phyloP scores from a whole-genome alignment of 2,888 invertebrate genomes.

The Nemotelus nigrinus region DNA sequence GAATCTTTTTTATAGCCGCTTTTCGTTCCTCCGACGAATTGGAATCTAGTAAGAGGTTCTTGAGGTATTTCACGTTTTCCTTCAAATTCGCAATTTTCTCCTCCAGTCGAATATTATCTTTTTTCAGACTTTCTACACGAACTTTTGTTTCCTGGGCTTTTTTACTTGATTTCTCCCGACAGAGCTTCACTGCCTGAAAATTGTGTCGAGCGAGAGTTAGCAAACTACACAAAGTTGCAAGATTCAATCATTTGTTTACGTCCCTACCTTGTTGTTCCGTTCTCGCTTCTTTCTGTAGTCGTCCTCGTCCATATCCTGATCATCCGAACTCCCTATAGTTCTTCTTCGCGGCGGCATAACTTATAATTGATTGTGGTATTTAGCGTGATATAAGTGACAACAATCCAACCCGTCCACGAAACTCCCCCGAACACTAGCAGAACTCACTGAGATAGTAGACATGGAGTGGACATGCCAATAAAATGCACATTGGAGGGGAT shows the following conservation, averaged over 20 bases:
- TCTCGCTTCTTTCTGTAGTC: slow-evolving; percentile 61
- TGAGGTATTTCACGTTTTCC: slow-evolving; percentile 56
- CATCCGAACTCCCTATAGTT: slow-evolving; percentile 58
- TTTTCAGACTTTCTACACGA: slow-evolving; percentile 58
- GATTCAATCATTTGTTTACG: background rate
- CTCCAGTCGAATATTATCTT: slow-evolving; percentile 57
- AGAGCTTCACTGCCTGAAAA: slow-evolving; percentile 61
- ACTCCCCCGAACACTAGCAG: too few species aligned
- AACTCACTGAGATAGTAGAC: too few species aligned
- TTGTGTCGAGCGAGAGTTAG: too few species aligned
- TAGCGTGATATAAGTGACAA: too few species aligned
- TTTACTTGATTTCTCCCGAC: slow-evolving; percentile 61
- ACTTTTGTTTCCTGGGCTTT: slow-evolving; percentile 60
- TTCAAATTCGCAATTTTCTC: slow-evolving; percentile 58
- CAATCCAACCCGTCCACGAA: too few species aligned
- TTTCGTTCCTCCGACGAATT: slow-evolving; percentile 56
- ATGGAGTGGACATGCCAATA: too few species aligned
- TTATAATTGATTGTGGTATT: too few species aligned
- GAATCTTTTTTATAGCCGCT: slow-evolving; percentile 56
- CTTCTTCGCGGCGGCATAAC: slow-evolving; percentile 61
- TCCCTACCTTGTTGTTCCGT: slow-evolving; percentile 62
- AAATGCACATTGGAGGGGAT: too few species aligned
- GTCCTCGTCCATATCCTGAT: slow-evolving; percentile 55
- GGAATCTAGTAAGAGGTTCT: slow-evolving; percentile 57
- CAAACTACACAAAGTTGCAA: too few species aligned